Evolutionary conservation across 2,113 vertebrate genomes (phyloP).

Genomic region (Ammospiza nelsoni): DNA sequence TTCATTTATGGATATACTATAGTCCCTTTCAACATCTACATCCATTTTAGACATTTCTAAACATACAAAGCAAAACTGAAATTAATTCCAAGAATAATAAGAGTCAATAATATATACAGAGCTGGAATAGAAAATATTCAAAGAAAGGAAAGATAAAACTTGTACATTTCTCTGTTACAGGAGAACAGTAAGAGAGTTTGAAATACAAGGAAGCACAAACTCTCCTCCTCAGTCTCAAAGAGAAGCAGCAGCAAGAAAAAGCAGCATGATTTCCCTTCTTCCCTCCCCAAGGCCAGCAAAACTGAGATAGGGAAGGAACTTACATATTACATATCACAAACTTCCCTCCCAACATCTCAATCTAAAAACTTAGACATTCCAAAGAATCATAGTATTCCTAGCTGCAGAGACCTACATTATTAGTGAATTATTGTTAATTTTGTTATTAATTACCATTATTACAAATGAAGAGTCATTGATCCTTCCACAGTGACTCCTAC

Average conservation of each 20-base stretch:
- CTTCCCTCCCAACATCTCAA: not conserved
- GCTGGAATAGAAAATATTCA: not conserved
- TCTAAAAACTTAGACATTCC: not conserved
- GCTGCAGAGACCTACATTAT: not conserved
- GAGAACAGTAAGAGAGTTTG: not conserved
- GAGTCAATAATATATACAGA: not conserved
- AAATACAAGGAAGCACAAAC: not conserved
- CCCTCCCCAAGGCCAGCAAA: rapidly evolving
- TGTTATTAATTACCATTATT: not conserved
- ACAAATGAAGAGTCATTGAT: not conserved
- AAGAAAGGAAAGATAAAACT: not conserved
- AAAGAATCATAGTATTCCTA: not conserved
- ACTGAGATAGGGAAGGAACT: not conserved
- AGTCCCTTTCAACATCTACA: not conserved
- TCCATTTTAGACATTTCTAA: not conserved
- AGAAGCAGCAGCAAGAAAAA: not conserved
- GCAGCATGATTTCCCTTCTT: not conserved
- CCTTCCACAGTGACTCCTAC: not conserved
- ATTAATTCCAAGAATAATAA: not conserved
- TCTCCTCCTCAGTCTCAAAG: not conserved
- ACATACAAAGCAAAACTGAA: not conserved
- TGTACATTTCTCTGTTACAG: not conserved
- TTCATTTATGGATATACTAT: not conserved
- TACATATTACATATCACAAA: rapidly evolving
- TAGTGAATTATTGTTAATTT: not conserved